Evolutionary conservation across 2,113 vertebrate genomes (phyloP), one percentile per base, ranked within the genome.

Genomic region (Hemiprocne comata): DNA sequence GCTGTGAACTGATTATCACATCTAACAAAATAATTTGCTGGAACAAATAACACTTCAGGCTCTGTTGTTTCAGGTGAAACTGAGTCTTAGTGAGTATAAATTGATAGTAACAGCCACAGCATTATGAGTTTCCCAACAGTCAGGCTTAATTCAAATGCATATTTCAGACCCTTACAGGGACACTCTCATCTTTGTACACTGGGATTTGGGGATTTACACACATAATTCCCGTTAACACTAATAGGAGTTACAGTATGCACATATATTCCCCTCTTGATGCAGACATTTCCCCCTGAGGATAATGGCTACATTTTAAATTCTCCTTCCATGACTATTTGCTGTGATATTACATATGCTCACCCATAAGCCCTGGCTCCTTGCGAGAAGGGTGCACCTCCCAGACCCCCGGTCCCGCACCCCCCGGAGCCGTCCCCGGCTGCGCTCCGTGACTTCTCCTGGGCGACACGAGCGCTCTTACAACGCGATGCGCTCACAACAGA

Each of bases 41-140:
- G 89, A 97, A 97, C 96, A 97, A 97, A 96, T 96, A 98, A 96
- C 93, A 97, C 94, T 97, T 95, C 75, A 67, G 94, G 85, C 83
- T 96, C 79, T 97, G 95, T 98, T 98, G 94, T 97, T 98, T 97
- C 97, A 98, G 95, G 97, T 97, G 97, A 95, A 95, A 94, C 85
- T 92, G 77, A 75, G 85, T 80, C 93, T 92, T 94, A 60, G 93
- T 78, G 95, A 96, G 66, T 96, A 97, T 91, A 97, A 97, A 98
- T 94, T 79, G 83, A 69, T 70, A 97, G 88, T 89, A 97, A 87
- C 73, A 90, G 73, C 94, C 70, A 78, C 85, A 81, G 61, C 51
- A 65, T 89, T 97, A 80, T 19, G 36, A 96, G 79, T 97, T 97
- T 91, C 91, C 85, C 91, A 94, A 90, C 80, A 95, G 93, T 53